Base-by-base conservation (phyloP, 2,113 vertebrate genomes). In the Dipodomys stephensi region DNA sequence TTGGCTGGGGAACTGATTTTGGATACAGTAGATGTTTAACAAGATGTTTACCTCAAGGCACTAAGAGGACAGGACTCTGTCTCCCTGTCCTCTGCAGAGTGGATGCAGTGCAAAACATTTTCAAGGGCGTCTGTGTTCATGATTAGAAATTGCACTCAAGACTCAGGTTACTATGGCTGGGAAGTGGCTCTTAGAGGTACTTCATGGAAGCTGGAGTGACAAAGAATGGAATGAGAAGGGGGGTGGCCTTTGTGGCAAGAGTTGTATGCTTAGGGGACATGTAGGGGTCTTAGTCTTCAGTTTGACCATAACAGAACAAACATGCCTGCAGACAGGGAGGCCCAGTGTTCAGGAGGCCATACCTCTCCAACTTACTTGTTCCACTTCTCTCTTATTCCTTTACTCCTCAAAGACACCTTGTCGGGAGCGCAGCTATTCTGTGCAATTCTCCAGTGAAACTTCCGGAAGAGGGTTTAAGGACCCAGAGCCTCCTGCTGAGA, bases 31-130 rank as follows among this genome's bases (percentile, higher is more conserved):
- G 6, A 32, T 12, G 15, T 68, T 89, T 68, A 72, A 82, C 32
- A 44, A 74, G 62, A 84, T 64, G 35, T 77, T 83, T 12, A n/a
- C 80, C 65, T 25, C 30, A 46, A 65, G 44, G 20, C 0, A 1
- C 32, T 1, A 0, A 8, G 7, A 69, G 65, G 76, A 32, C 27
- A 3, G 25, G 62, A 57, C 7, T 73, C 64, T 22, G 16, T 79
- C 60, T 71, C 68, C 67, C 53, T 80, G 73, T 57, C 20, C 53
- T 30, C 10, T 16, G 0, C 0, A 1, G 28, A 25, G 35, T 1
- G 6, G 0, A 1, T 35, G 25, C 3, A 6, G 77, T 6, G 9
- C 2, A 2, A 4, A 3, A 25, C 22, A 39, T 32, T 27, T 23
- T 13, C 71, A 72, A 28, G 20, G 4, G 4, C 16, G 7, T 72